Evolutionary conservation across 1,140 invertebrate genomes (phyloP), one percentile per base, ranked within the genome.

Genomic region (Aradophagus sp.): DNA sequence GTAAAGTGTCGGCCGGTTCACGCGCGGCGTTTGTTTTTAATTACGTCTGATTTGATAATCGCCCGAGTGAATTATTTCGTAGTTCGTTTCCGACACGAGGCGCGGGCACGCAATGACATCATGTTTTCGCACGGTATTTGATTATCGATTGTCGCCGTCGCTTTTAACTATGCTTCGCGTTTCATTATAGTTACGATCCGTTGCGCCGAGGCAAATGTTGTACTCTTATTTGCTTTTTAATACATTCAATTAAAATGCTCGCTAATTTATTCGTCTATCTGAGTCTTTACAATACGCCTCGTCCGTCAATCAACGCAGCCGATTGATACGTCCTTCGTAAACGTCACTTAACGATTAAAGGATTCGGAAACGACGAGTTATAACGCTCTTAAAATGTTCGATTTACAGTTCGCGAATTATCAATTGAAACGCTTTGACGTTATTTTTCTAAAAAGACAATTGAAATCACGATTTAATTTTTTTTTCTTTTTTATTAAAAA

Each of bases 1-100:
- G n/a, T n/a, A n/a, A n/a, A n/a, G n/a, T n/a, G n/a, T n/a, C n/a
- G n/a, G n/a, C n/a, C n/a, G n/a, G n/a, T n/a, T n/a, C n/a, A n/a
- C n/a, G n/a, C n/a, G n/a, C n/a, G n/a, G n/a, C 44, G 34, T 48
- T 65, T 34, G 32, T 39, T 66, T 56, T 48, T 66, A 48, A 66
- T 66, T 65, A 15, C 34, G 5, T 48, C 8, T 53, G 11, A 53
- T 61, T 50, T 31, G 19, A 14, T 45, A 35, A 44, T 62, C 31
- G 5, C 5, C 20, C 1, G 10, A 29, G 12, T 52, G 19, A 52
- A 20, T 36, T 42, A 29, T 62, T 62, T 42, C 11, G 36, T 26
- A 59, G 32, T 36, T 58, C 36, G 38, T 58, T 58, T 45, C 39
- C 39, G 31, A 29, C 23, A 13, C n/a, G n/a, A 23, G 39, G 16